Conservation (phyloP, 2,113 vertebrate genomes). For the Tinamus guttatus region DNA sequence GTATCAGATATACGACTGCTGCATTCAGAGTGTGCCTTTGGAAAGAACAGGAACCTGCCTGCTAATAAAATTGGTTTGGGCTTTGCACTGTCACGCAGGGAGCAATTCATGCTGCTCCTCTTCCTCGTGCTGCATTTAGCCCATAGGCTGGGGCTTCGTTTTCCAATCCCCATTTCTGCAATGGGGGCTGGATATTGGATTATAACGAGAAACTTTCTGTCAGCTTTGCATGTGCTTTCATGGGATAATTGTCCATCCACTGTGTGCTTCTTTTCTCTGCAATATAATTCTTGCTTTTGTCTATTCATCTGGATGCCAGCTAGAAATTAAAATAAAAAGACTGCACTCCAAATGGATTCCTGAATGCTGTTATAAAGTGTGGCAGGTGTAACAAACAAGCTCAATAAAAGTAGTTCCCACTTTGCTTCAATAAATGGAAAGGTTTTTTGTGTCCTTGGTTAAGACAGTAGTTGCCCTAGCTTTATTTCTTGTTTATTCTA, state of each 20-base stretch:
- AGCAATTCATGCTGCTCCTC: background rate
- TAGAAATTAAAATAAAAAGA: slow-evolving; percentile 72
- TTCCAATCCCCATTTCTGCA: slow-evolving; percentile 7
- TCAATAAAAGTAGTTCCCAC: slow-evolving; percentile 57
- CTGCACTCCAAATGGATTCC: slow-evolving; percentile 50
- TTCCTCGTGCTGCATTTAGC: background rate
- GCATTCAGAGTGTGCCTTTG: background rate
- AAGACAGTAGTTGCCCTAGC: background rate
- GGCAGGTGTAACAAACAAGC: slow-evolving; percentile 65
- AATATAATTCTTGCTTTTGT: slow-evolving; percentile 46
- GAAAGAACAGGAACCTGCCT: slow-evolving; percentile 13
- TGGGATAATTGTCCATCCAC: background rate
- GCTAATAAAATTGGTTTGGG: background rate
- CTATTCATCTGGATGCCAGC: slow-evolving; percentile 48
- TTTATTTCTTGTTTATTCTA: slow-evolving; percentile 56
- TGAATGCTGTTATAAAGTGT: slow-evolving; percentile 49
- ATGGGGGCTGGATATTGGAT: background rate
- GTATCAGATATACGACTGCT: background rate
- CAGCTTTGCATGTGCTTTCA: slow-evolving; percentile 32
- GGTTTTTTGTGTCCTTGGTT: slow-evolving; percentile 53
- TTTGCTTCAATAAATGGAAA: slow-evolving; percentile 59
- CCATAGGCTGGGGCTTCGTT: background rate
- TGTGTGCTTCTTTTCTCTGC: slow-evolving; percentile 13
- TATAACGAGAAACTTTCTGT: slow-evolving; percentile 11
- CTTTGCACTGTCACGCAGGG: background rate